A percentile compares a stretch with the other conserved stretches of the same genome.
phyloP scores from a whole-genome alignment of 2,113 vertebrate species.

The Morone chrysops region DNA sequence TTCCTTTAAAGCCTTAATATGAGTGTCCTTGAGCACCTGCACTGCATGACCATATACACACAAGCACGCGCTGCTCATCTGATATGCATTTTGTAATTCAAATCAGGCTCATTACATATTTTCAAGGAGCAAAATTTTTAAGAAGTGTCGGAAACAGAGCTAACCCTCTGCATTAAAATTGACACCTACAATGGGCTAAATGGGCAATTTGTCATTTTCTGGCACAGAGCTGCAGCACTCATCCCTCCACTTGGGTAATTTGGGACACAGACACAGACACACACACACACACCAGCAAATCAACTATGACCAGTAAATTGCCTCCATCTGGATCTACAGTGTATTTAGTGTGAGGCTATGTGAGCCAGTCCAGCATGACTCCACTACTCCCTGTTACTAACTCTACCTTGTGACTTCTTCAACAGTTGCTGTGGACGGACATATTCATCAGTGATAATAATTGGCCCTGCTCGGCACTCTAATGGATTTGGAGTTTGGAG shows the following conservation, averaged over 20 bases:
- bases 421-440: not conserved
- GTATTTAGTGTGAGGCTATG: slow-evolving; percentile 36
- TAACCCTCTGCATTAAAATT: slow-evolving; percentile 65
- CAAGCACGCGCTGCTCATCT: not conserved
- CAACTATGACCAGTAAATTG: slow-evolving; percentile 64
- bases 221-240: slow-evolving; percentile 63
- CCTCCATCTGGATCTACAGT: slow-evolving; percentile 67
- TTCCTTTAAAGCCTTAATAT: not conserved
- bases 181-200: slow-evolving; percentile 76
- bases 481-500: slow-evolving; percentile 14
- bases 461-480: not conserved
- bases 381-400: not conserved
- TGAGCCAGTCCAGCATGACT: slow-evolving; percentile 24
- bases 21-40: not conserved
- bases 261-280: slow-evolving; percentile 39
- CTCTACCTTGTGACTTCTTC: slow-evolving; percentile 2
- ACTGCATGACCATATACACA: not conserved
- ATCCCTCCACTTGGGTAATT: slow-evolving; percentile 62
- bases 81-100: slow-evolving; percentile 42
- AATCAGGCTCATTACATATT: slow-evolving; percentile 41
- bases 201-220: slow-evolving; percentile 75
- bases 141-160: slow-evolving; percentile 59
- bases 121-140: slow-evolving; percentile 45
- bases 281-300: slow-evolving; percentile 49
- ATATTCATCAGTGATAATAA: slow-evolving; percentile 14